Evolutionary conservation across 2,113 vertebrate species (phyloP).

Genomic region (Apodemus speciosus): DNA sequence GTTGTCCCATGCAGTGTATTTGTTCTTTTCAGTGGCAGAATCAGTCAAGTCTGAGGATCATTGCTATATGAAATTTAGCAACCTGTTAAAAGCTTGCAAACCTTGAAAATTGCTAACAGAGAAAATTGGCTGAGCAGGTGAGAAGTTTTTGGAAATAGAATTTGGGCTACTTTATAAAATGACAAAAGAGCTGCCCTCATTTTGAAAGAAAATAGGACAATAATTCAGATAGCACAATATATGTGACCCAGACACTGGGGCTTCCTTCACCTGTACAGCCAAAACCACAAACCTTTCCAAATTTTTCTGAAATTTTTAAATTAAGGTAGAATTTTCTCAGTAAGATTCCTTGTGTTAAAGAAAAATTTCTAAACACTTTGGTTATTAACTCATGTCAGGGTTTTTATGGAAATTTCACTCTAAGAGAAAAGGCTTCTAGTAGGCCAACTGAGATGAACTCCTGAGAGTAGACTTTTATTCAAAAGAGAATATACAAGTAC

Average conservation of each 20-base stretch:
- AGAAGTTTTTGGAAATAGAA: slow-evolving; percentile 9
- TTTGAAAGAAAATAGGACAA: not conserved
- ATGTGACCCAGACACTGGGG: not conserved
- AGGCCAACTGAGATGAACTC: not conserved
- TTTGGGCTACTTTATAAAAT: not conserved
- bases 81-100: not conserved
- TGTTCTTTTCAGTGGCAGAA: not conserved
- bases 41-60: slow-evolving; percentile 16
- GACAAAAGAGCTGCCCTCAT: not conserved
- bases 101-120: not conserved
- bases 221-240: not conserved
- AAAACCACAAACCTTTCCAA: not conserved
- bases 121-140: not conserved
- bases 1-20: not conserved
- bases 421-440: not conserved
- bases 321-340: not conserved
- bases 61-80: not conserved
- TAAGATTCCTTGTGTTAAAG: not conserved
- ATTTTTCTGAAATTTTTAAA: not conserved
- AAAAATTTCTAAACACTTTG: not conserved
- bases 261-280: not conserved
- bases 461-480: not conserved
- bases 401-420: slow-evolving; percentile 37
- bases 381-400: not conserved
- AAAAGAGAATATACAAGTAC: slow-evolving; percentile 21